phyloP scores from a whole-genome alignment of 2,113 vertebrate species.

The Fregata magnificens region DNA sequence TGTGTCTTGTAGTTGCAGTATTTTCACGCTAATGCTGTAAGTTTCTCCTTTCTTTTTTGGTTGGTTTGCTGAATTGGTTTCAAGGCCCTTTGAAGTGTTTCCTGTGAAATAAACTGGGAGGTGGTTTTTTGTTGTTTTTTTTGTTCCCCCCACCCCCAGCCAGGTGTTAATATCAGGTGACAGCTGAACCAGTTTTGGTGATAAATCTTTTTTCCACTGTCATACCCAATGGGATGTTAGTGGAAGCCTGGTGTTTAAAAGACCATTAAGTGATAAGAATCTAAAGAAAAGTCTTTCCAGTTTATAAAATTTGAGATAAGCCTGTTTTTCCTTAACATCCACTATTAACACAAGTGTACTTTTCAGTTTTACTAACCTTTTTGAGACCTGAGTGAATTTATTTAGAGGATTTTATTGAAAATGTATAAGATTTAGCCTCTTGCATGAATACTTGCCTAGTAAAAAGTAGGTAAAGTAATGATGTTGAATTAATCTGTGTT shows the following conservation, averaged over 20 bases:
- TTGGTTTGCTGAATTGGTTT: not conserved
- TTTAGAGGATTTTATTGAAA: not conserved
- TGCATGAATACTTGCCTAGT: not conserved
- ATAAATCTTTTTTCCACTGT: not conserved
- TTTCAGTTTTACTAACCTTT: not conserved
- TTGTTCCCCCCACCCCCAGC: not conserved
- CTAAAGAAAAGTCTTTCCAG: not conserved
- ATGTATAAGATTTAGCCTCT: not conserved
- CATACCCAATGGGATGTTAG: not conserved
- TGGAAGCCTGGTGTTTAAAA: not conserved
- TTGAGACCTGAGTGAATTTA: not conserved
- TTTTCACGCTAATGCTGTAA: slow-evolving; percentile 33
- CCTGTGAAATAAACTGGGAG: not conserved
- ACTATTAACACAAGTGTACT: not conserved
- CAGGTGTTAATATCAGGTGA: not conserved
- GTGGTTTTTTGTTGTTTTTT: fast-evolving
- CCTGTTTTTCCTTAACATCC: not conserved
- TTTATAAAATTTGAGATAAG: not conserved
- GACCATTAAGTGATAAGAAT: not conserved
- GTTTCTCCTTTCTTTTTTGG: not conserved
- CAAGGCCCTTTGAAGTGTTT: slow-evolving; percentile 6
- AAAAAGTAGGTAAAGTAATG: not conserved
- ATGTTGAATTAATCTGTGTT: not conserved
- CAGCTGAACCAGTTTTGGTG: not conserved
- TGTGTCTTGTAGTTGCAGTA: not conserved